Evolutionary conservation across 2,113 vertebrate species (phyloP).

Genomic region (Peucedramus taeniatus): DNA sequence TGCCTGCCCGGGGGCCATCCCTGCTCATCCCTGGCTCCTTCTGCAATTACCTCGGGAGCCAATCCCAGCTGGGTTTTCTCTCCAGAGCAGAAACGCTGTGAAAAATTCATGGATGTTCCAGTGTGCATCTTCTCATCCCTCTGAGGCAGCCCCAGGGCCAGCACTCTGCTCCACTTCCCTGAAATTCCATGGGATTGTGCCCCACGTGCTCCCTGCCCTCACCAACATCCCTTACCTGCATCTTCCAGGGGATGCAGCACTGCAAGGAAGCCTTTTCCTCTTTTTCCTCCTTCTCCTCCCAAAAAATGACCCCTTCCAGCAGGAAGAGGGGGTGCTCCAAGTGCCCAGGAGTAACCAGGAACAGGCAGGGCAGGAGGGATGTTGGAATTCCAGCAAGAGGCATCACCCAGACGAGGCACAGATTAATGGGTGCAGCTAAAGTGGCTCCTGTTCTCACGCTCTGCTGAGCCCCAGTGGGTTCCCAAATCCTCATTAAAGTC

Average conservation of each 20-base stretch:
- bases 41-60: rapidly evolving
- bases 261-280: not conserved
- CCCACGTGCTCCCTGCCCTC: rapidly evolving
- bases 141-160: not conserved
- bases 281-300: not conserved
- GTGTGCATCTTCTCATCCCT: not conserved
- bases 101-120: not conserved
- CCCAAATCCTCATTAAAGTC: not conserved
- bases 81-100: not conserved
- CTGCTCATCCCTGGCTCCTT: not conserved
- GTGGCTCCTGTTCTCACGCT: not conserved
- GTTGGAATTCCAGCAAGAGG: not conserved
- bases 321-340: not conserved
- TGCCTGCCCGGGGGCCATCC: rapidly evolving
- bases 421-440: not conserved
- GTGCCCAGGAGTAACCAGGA: not conserved
- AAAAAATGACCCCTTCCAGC: not conserved
- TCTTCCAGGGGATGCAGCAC: not conserved
- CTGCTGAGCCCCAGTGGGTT: not conserved
- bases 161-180: not conserved
- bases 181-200: not conserved
- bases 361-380: not conserved
- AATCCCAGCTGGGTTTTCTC: not conserved
- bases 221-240: rapidly evolving
- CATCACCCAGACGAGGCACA: not conserved